A percentile compares a stretch with the other conserved stretches of the same genome.
phyloP scores from a whole-genome alignment of 2,113 vertebrate genomes.

The Eptesicus fuscus region DNA sequence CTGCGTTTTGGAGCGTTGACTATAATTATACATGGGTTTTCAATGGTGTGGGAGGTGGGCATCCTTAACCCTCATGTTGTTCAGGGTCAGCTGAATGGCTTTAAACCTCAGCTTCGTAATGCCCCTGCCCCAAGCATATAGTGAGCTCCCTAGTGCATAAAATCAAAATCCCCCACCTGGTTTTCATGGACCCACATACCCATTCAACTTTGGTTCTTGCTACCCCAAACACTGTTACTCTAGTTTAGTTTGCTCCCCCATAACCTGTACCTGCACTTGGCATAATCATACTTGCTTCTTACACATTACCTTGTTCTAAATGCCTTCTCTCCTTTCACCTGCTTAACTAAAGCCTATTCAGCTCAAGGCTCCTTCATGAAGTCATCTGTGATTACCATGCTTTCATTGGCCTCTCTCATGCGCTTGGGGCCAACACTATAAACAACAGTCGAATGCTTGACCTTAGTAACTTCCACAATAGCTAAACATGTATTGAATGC shows the following conservation, averaged over 20 bases:
- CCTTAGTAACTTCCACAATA: not conserved
- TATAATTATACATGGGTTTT: not conserved
- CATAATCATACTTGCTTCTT: not conserved
- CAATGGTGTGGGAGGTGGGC: not conserved
- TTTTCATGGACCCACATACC: not conserved
- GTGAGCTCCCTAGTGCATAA: not conserved
- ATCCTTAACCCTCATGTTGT: not conserved
- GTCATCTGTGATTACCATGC: not conserved
- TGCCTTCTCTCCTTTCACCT: not conserved
- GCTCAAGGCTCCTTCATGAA: not conserved
- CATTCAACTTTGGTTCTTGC: not conserved
- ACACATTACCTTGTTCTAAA: not conserved
- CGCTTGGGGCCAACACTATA: not conserved
- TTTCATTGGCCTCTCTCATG: not conserved
- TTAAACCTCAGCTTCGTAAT: not conserved
- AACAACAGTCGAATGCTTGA: not conserved
- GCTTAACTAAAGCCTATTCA: not conserved
- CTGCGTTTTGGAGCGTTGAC: not conserved
- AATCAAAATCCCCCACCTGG: not conserved
- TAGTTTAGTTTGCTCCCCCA: not conserved
- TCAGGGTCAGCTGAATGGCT: not conserved
- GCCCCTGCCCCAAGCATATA: not conserved
- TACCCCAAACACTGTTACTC: not conserved
- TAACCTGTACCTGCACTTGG: not conserved
- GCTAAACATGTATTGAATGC: not conserved